phyloP scores from a whole-genome alignment of 1,140 invertebrate genomes.

The Octopus sinensis region DNA sequence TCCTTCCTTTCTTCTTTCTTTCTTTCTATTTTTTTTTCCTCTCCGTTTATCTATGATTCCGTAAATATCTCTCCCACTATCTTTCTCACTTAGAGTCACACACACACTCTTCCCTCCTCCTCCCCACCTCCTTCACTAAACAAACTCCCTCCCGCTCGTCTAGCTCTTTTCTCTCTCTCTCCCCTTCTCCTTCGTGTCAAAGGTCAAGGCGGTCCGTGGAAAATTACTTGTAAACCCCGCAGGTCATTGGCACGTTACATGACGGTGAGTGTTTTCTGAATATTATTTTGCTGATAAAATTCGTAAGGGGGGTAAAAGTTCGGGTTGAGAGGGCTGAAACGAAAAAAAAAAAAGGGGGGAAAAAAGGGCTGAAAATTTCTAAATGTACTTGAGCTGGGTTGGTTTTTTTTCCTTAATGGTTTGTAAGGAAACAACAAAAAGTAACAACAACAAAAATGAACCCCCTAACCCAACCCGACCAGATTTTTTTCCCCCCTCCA shows the following conservation, averaged over 20 bases:
- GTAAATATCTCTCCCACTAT: neutral
- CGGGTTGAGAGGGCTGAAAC: slow-evolving; percentile 31
- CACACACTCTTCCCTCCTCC: neutral
- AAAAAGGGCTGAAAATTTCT: too few species aligned
- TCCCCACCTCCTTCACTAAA: neutral
- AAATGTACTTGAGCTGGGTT: too few species aligned
- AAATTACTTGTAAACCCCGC: slow-evolving; percentile 55
- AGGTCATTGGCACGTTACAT: slow-evolving; percentile 61
- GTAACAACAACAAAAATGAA: too few species aligned
- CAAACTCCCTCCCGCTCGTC: neutral
- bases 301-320: slow-evolving; percentile 53
- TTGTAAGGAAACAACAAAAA: too few species aligned
- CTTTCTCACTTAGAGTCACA: neutral
- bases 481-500: too few species aligned
- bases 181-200: slow-evolving; percentile 27
- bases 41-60: neutral
- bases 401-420: too few species aligned
- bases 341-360: too few species aligned
- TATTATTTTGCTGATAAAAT: slow-evolving; percentile 64
- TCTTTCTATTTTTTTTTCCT: neutral
- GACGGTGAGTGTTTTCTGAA: slow-evolving; percentile 63
- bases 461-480: too few species aligned
- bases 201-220: slow-evolving; percentile 45
- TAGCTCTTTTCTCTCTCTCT: neutral
- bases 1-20: neutral